Evolutionary conservation across 2,113 vertebrate genomes (phyloP).

Genomic region (Plectropomus leopardus): DNA sequence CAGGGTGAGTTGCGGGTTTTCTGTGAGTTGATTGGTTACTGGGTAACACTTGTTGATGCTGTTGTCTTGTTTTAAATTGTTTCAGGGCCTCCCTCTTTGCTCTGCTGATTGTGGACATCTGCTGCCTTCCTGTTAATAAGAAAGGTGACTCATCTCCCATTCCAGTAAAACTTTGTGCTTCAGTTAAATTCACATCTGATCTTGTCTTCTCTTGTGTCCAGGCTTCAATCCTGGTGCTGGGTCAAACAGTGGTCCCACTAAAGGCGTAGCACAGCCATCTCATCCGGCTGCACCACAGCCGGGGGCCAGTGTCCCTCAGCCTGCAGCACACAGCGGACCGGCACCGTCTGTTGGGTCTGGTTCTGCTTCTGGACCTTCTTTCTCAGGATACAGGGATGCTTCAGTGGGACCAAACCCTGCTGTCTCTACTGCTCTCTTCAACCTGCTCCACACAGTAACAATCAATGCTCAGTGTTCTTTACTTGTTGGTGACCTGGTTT

Average conservation of each 20-base stretch:
- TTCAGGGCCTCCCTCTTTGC: conserved; percentile 42
- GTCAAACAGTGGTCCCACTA: too few relatives aligned
- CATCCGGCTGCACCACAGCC: neutral
- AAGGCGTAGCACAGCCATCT: too few relatives aligned
- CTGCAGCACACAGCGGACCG: neutral
- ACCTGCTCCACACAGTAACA: neutral
- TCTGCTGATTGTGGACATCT: conserved; percentile 29
- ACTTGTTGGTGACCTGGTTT: too few relatives aligned
- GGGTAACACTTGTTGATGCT: neutral
- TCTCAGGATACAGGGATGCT: neutral
- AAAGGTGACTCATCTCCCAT: conserved; percentile 6
- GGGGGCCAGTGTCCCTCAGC: neutral
- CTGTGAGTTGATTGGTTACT: neutral
- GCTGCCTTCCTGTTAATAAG: neutral
- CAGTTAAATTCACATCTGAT: neutral
- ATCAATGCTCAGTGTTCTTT: neutral
- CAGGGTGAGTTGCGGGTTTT: neutral
- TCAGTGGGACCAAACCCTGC: neutral
- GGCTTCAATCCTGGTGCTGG: neutral
- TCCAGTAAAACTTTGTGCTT: neutral
- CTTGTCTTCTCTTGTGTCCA: neutral
- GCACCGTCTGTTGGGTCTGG: neutral
- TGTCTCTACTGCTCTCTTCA: neutral
- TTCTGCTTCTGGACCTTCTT: neutral
- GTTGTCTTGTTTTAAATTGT: neutral